These are phyloP conservation scores for Ataeniobius toweri DNA, from an alignment of 2,797 vertebrate species.

Conservation along the genomic window DNA sequence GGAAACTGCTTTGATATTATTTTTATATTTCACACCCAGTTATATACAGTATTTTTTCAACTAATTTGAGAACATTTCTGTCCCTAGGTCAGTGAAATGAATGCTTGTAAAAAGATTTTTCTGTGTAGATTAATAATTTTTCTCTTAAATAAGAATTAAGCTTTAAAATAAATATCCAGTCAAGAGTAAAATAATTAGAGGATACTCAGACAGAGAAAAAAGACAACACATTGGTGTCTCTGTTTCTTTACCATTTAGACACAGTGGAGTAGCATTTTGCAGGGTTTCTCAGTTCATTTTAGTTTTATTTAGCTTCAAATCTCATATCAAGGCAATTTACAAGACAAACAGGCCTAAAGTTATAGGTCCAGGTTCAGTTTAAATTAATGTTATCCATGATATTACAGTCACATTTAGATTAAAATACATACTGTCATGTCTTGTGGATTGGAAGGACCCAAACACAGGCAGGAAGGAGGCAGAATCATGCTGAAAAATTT, in stretches of 20 bases:
- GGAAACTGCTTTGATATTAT: constrained; percentile 61
- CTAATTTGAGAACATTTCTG: constrained; percentile 58
- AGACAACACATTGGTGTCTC: background rate
- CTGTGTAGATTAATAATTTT: constrained; percentile 18
- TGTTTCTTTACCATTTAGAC: background rate
- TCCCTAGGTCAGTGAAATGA: constrained; percentile 41
- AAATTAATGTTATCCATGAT: too few relatives aligned
- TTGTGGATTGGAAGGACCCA: too few relatives aligned
- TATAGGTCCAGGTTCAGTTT: too few relatives aligned
- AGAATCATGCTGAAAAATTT: background rate
- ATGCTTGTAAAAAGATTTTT: constrained; percentile 47
- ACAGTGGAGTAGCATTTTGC: background rate
- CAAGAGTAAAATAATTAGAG: background rate
- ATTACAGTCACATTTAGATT: too few relatives aligned
- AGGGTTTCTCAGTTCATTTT: too few relatives aligned
- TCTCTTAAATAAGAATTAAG: background rate
- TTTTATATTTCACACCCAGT: constrained; percentile 59
- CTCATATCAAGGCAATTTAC: too few relatives aligned
- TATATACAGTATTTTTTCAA: constrained; percentile 62
- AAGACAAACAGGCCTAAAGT: too few relatives aligned
- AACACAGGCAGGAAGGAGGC: background rate
- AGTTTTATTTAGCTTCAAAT: too few relatives aligned
- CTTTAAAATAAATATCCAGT: background rate
- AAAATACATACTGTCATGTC: background rate
- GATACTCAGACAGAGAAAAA: background rate